Base-by-base conservation (phyloP, 2,888 invertebrate genomes). In the Parelbella ahira region DNA sequence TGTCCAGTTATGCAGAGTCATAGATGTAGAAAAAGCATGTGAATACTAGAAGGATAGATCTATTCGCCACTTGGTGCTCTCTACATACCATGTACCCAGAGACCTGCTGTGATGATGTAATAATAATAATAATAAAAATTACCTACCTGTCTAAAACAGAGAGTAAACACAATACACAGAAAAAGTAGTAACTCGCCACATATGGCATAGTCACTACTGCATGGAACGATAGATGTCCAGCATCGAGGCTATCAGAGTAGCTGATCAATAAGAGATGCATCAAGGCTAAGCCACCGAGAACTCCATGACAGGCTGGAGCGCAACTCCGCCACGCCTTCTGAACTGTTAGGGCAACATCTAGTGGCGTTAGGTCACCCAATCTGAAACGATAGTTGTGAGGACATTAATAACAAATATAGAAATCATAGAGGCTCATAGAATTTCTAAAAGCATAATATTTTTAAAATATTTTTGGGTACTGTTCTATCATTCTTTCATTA, bases 141-240 rank as follows among this genome's bases (percentile, higher is more conserved):
- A 61, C 73, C 66, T 51, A 91, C 90, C 90, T 82, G 63, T 91
- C 91, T 52, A 90, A 75, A 18, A 91, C 90, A 0, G 91, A 90
- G 1, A 91, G 69, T 30, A 91, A 50, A 52, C 91, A 90, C 39
- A 90, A 66, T 1, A 89, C 86, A 38, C 89, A 89, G 46, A 91
- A 79, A 56, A 90, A 88, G 54, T 89, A 90, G 56, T 90, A 91
- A 0, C 89, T 64, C 0, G 88, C 88, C 0, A 87, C 88, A 38
- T 88, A 88, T 0, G 88, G 88, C 83, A 86, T 84, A 0, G 88
- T 86, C 24, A 87, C 80, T 0, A 82, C 78, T 0, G 87, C 75
- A 24, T 88, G 88, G 57, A 88, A 88, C 0, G 87, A 80, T 9
- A 88, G 54, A 15, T 88, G 88, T 0, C 79, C 81, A 0, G 83